Conservation (phyloP, 2,113 vertebrate genomes). For the Mungos mungo region DNA sequence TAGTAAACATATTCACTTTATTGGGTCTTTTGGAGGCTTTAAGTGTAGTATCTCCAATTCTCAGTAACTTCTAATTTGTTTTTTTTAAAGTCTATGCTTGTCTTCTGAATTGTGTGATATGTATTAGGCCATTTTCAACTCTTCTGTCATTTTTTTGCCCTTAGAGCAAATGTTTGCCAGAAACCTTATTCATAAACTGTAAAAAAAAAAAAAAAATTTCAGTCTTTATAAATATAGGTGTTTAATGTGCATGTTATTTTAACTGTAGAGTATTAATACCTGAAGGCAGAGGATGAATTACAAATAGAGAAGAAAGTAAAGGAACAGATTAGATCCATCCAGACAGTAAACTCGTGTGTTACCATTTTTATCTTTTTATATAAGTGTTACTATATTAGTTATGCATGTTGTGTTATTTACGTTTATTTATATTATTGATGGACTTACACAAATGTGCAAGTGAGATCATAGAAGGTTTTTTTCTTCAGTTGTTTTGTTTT, state of each 20-base stretch:
- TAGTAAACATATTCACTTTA: constrained; percentile 35
- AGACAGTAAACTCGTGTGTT: neutral
- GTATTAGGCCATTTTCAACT: neutral
- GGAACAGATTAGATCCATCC: neutral
- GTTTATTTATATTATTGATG: neutral
- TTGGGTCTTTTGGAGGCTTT: constrained; percentile 1
- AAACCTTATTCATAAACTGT: neutral
- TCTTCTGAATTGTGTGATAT: constrained; percentile 20
- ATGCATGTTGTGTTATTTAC: neutral
- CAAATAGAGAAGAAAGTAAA: neutral
- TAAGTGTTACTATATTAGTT: neutral
- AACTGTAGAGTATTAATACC: neutral
- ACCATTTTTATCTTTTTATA: neutral
- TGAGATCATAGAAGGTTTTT: neutral
- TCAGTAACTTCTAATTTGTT: neutral
- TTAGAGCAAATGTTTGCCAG: neutral
- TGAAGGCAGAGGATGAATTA: neutral
- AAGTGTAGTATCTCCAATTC: neutral
- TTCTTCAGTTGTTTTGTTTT: neutral
- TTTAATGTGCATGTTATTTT: neutral
- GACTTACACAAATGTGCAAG: neutral
- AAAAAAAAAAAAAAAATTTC: neutral
- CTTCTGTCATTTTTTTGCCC: neutral
- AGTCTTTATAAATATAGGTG: neutral
- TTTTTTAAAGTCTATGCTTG: neutral